Evolutionary conservation across 2,797 vertebrate species (phyloP).

Genomic region (Bovichtus diacanthus): DNA sequence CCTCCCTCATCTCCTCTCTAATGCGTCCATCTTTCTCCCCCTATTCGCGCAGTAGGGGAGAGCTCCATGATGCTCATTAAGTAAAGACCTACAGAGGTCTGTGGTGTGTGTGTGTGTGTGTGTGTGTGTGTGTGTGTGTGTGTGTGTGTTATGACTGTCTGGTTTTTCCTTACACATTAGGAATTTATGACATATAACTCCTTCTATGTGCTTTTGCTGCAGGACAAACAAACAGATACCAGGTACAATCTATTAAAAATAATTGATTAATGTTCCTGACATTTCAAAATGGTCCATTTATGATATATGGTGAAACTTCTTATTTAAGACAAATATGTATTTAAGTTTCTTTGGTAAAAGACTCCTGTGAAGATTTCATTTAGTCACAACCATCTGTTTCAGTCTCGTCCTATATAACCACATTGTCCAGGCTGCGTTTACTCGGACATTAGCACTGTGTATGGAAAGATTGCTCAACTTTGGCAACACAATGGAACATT

Average conservation of each 20-base stretch:
- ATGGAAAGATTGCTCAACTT: background rate
- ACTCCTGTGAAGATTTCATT: background rate
- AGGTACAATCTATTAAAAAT: conserved; percentile 6
- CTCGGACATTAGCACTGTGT: too few relatives aligned
- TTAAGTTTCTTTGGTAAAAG: conserved; percentile 10
- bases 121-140: conserved; percentile 32
- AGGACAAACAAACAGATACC: conserved; percentile 26
- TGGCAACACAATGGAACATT: background rate
- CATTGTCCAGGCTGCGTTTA: background rate
- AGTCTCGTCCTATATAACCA: background rate
- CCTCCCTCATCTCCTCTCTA: conserved; percentile 61
- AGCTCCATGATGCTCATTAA: conserved; percentile 88
- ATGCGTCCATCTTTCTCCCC: conserved; percentile 64
- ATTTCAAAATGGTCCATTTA: conserved; percentile 27
- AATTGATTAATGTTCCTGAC: conserved; percentile 20
- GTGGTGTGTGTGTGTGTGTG: conserved; percentile 38
- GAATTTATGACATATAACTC: conserved; percentile 86
- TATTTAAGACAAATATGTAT: conserved; percentile 8
- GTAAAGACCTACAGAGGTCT: conserved; percentile 86
- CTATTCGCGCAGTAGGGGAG: conserved; percentile 70
- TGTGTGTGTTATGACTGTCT: conserved; percentile 34
- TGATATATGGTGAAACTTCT: conserved; percentile 19
- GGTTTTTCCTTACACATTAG: conserved; percentile 87
- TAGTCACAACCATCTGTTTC: background rate
- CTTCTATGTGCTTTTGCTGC: conserved; percentile 22